These are phyloP conservation scores for Polyommatus iphigenia DNA, from an alignment of 2,888 invertebrate species.

Conservation along the genomic window DNA sequence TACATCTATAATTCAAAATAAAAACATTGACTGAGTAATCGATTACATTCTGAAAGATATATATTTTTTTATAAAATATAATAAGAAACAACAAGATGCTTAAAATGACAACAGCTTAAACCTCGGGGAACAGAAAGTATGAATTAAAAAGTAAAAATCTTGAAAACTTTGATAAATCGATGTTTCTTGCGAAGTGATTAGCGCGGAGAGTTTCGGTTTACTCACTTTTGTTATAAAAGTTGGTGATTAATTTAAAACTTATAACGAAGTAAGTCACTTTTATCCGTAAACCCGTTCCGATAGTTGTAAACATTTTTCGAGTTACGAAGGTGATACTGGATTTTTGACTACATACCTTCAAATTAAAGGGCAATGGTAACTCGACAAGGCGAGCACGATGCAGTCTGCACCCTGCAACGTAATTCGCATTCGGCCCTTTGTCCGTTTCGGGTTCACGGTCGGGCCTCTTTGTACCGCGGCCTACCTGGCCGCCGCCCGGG, in stretches of 20 bases:
- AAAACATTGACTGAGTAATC: no score
- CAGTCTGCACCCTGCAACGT: slow-evolving; percentile 68
- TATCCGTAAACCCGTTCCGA: not conserved
- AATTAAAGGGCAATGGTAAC: slow-evolving; percentile 59
- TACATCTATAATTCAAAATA: no score
- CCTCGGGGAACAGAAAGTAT: slow-evolving; percentile 3
- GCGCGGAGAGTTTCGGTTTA: slow-evolving; percentile 5
- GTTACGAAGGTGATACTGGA: not conserved
- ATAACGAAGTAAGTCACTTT: not conserved
- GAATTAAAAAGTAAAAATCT: slow-evolving; percentile 2
- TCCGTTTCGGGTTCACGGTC: slow-evolving; percentile 61
- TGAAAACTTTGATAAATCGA: slow-evolving; percentile 6
- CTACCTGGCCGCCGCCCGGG: slow-evolving; percentile 35
- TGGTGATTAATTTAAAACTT: slow-evolving; percentile 9
- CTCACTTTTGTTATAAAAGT: slow-evolving; percentile 5
- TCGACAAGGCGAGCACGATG: slow-evolving; percentile 69
- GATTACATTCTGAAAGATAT: no score
- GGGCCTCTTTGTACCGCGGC: slow-evolving; percentile 33
- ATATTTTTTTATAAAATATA: no score
- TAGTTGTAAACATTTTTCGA: not conserved
- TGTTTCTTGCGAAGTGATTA: slow-evolving; percentile 19
- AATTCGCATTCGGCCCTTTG: slow-evolving; percentile 73
- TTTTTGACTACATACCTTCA: slow-evolving; percentile 19
- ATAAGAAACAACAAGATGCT: not conserved
- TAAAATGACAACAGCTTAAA: not conserved